Evolutionary conservation across 2,888 invertebrate genomes (phyloP).

Genomic region (Synergus itoensis): DNA sequence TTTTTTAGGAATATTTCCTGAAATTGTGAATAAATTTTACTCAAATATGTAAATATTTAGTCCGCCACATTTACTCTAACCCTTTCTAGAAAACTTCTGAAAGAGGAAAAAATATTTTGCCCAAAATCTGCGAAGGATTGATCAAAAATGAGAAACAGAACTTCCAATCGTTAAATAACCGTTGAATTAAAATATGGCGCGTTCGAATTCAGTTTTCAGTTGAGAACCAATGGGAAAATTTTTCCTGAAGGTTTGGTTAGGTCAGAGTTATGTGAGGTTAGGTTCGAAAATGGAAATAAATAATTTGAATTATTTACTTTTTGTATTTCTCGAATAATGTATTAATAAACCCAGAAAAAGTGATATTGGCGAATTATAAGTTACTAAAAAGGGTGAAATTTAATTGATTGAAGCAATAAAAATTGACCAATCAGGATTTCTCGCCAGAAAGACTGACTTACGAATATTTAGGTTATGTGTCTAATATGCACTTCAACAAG

Average conservation of each 20-base stretch:
- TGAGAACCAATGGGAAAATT: not conserved
- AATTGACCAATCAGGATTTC: not conserved
- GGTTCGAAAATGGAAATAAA: not conserved
- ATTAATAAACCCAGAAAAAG: not conserved
- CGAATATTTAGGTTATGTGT: conserved; percentile 49
- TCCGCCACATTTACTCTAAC: no score
- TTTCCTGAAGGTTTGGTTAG: not conserved
- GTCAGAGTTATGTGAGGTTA: not conserved
- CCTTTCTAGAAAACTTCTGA: no score
- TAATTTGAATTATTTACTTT: not conserved
- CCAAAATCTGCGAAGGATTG: no score
- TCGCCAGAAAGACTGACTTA: not conserved
- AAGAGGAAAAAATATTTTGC: no score
- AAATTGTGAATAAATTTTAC: no score
- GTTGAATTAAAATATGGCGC: no score
- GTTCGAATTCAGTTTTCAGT: no score
- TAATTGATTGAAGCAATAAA: not conserved
- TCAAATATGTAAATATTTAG: no score
- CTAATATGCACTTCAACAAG: conserved; percentile 41
- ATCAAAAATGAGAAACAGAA: no score
- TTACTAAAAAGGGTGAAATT: not conserved
- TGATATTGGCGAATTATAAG: not conserved
- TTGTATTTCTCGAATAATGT: not conserved
- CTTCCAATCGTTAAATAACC: no score
- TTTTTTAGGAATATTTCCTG: no score